phyloP scores from a whole-genome alignment of 2,113 vertebrate species.

The Lathamus discolor region DNA sequence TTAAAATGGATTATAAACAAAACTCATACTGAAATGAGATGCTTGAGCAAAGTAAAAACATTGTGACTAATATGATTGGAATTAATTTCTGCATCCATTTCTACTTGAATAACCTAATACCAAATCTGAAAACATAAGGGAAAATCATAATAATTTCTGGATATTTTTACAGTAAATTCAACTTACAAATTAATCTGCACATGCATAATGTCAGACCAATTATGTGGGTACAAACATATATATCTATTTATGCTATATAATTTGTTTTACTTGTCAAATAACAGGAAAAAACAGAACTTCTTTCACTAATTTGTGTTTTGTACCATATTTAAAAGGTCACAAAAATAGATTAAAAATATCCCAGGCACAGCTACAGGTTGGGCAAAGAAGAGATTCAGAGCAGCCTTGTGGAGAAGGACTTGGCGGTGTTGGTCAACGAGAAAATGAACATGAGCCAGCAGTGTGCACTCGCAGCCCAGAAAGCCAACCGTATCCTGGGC shows the following conservation, averaged over 20 bases:
- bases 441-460: too few relatives aligned
- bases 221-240: background rate
- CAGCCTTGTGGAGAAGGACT: too few relatives aligned
- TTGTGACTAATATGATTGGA: accelerated
- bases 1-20: background rate
- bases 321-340: background rate
- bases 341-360: background rate
- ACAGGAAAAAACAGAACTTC: background rate
- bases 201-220: background rate
- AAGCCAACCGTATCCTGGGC: too few relatives aligned
- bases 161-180: background rate
- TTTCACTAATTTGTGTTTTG: background rate
- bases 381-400: too few relatives aligned
- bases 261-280: background rate
- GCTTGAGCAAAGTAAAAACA: background rate
- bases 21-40: background rate
- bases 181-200: background rate
- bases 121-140: background rate
- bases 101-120: background rate
- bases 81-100: background rate
- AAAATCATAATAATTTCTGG: background rate
- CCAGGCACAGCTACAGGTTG: too few relatives aligned
- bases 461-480: too few relatives aligned
- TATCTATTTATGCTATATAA: background rate
- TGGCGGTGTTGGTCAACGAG: too few relatives aligned